phyloP scores from a whole-genome alignment of 2,888 invertebrate genomes.

The Tiliacea citrago region DNA sequence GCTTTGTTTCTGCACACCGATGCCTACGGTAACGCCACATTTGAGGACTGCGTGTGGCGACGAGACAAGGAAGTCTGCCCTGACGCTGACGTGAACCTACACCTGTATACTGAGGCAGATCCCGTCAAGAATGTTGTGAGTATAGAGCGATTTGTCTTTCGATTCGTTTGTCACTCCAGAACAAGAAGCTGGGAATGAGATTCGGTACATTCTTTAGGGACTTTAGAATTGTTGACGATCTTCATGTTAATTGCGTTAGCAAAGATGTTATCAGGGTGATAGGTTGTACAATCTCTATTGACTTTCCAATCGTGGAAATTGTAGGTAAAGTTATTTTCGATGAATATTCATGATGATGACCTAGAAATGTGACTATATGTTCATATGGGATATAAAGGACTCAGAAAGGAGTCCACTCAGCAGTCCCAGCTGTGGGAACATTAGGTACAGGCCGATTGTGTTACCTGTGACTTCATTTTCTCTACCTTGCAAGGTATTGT shows the following conservation, averaged over 20 bases:
- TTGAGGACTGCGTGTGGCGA: conserved; percentile 93
- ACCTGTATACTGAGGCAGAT: conserved; percentile 92
- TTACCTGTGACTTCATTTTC: background rate
- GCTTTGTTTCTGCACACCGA: conserved; percentile 92
- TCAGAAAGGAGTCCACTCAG: no score
- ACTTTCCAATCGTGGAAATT: background rate
- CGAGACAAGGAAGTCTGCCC: conserved; percentile 93
- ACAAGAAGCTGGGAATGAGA: background rate
- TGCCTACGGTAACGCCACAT: conserved; percentile 90
- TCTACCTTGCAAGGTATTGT: no score
- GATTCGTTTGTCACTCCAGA: background rate
- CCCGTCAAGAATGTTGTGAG: conserved; percentile 86
- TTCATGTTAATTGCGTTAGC: background rate
- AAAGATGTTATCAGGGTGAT: background rate
- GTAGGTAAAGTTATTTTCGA: background rate
- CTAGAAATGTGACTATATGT: no score
- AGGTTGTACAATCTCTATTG: background rate
- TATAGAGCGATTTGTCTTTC: conserved; percentile 21
- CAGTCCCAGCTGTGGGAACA: no score
- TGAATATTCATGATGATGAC: background rate
- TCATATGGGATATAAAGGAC: no score
- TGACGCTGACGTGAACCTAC: conserved; percentile 92
- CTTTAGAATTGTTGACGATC: background rate
- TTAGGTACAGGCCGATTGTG: background rate
- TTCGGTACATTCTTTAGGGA: background rate